These are phyloP conservation scores for Rotaria magnacalcarata DNA, from an alignment of 2,888 invertebrate genomes.

Conservation along the genomic window DNA sequence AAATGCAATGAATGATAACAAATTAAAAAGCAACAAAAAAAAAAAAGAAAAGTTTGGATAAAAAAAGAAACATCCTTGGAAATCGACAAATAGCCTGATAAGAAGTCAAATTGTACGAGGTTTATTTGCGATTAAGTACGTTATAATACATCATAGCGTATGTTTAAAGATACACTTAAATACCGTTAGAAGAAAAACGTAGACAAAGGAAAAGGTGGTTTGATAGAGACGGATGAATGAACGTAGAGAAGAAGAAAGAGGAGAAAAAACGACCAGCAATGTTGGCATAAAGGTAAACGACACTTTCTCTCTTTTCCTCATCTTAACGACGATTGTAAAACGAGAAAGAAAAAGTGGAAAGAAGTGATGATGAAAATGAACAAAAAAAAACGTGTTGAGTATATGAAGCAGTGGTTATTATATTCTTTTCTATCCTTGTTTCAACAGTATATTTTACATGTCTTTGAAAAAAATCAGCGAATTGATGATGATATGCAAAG, in stretches of 20 bases:
- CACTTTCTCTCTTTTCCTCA: not conserved
- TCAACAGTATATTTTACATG: conserved; percentile 1
- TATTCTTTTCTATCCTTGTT: conserved; percentile 3
- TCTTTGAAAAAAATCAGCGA: conserved; percentile 13
- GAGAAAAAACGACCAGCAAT: not conserved
- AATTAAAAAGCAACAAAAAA: no score
- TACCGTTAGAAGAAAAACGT: not conserved
- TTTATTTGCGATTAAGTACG: not conserved
- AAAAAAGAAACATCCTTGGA: no score
- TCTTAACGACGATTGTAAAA: not conserved
- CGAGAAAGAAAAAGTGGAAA: not conserved
- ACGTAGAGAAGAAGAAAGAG: not conserved
- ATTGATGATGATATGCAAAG: not conserved
- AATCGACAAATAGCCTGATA: no score
- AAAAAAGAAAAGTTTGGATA: no score
- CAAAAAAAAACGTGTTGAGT: not conserved
- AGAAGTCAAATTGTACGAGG: not conserved
- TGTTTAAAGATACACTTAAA: not conserved
- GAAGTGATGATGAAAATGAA: not conserved
- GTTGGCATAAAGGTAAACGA: not conserved
- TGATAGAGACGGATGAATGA: conserved; percentile 5
- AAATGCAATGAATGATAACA: not conserved
- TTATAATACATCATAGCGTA: not conserved
- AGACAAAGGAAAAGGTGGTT: not conserved
- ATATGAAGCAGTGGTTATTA: not conserved